Evolutionary conservation across 1,140 invertebrate genomes (phyloP), one percentile per base, ranked within the genome.

Genomic region (Microplitis mediator): DNA sequence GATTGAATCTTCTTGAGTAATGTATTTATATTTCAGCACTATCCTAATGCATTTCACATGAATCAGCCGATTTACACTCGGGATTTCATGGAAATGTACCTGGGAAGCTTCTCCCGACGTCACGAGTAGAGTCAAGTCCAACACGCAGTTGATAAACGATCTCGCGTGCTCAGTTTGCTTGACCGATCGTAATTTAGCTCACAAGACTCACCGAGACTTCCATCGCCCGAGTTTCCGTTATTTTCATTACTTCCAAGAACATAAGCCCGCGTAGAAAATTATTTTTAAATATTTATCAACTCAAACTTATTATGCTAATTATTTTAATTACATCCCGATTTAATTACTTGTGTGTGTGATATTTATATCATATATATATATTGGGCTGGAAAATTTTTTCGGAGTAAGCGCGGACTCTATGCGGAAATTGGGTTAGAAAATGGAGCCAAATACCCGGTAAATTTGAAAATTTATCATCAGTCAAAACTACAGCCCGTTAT

Each of bases 121-220:
- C 62, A 61, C 39, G 39, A 64, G 39, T 45, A 45, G 39, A 45
- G 52, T 66, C 34, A 35, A 45, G 70, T 23, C 34, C 35, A 72
- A 58, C 56, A 31, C 56, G 70, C 70, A 54, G 45, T 51, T 72
- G 70, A 72, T 72, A 66, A 72, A 66, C 63, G 63, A 72, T 72
- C 70, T 72, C 70, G 70, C 70, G 70, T 72, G 70, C 66, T 63
- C 45, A 66, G 51, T 56, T 45, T 32, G 51, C 62, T 66, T 72
- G 64, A 66, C 70, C 63, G 63, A 72, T 72, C 64, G 70, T 72
- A 72, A 72, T 72, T 72, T 72, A 72, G 54, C 63, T 54, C 45
- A 45, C 39, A 45, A 54, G 62, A 64, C 56, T 62, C 56, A 62
- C 68, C 14, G 9, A 34, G 56, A 58, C 56, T 58, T 56, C 34